These are phyloP conservation scores for Pongo abelii DNA, from an alignment of 2,113 vertebrate genomes.

Conservation along the genomic window DNA sequence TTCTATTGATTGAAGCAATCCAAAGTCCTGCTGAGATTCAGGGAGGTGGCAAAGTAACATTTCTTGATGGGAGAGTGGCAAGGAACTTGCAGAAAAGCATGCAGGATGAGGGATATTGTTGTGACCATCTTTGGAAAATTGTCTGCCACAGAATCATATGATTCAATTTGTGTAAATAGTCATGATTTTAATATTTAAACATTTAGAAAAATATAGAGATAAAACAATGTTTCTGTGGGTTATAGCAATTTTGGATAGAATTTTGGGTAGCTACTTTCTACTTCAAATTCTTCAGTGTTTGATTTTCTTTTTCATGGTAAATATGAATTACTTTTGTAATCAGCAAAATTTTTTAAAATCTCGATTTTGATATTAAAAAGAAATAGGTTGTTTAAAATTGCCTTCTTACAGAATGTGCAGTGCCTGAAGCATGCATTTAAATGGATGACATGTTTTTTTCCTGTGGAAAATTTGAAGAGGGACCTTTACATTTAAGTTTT, in stretches of 20 bases:
- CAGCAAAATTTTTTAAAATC: background rate
- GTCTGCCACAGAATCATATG: background rate
- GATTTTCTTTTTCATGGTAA: background rate
- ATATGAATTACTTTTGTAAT: constrained; percentile 41
- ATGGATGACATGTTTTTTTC: background rate
- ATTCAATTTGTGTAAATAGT: background rate
- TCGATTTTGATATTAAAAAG: background rate
- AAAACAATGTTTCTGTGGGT: background rate
- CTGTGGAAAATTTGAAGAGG: constrained; percentile 52
- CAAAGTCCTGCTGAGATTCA: background rate
- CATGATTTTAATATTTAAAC: background rate
- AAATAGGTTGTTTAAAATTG: constrained; percentile 5
- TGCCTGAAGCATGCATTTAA: background rate
- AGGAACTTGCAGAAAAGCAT: background rate
- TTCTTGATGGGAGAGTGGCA: background rate
- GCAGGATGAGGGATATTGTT: background rate
- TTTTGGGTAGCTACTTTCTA: background rate
- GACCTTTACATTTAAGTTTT: constrained; percentile 44
- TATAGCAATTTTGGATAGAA: background rate
- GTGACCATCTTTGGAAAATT: background rate
- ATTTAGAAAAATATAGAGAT: background rate
- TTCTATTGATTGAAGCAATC: background rate
- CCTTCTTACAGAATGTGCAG: constrained; percentile 7
- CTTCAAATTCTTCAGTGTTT: constrained; percentile 3
- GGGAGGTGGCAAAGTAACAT: background rate